Conservation (phyloP, 2,888 invertebrate species). For the Xestia ashworthii region DNA sequence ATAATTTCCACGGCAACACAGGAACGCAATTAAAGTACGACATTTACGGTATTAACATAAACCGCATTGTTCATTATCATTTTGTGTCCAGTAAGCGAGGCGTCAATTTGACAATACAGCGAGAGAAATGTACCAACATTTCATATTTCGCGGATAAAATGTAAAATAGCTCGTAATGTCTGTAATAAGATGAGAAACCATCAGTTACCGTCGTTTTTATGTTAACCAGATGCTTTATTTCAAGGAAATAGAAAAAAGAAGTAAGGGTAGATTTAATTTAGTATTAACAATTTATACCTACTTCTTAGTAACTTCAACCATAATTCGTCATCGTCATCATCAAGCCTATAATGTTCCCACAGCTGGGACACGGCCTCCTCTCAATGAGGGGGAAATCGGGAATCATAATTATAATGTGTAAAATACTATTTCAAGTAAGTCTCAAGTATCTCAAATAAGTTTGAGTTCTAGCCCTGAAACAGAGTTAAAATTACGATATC, state of each 20-base stretch:
- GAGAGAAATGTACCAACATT: constrained; percentile 46
- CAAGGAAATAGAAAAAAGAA: constrained; percentile 24
- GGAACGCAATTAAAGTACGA: constrained; percentile 59
- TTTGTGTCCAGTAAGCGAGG: constrained; percentile 53
- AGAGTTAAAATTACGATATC: neutral
- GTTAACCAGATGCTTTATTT: constrained; percentile 46
- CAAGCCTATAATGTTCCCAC: no score
- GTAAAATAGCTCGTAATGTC: constrained; percentile 56
- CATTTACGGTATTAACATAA: constrained; percentile 64
- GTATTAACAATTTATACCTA: neutral
- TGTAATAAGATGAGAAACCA: constrained; percentile 41
- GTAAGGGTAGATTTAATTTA: neutral
- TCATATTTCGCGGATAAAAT: constrained; percentile 55
- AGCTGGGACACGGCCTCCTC: no score
- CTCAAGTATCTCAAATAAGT: neutral
- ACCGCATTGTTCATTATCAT: constrained; percentile 65
- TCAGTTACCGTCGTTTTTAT: constrained; percentile 48
- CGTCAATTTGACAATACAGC: constrained; percentile 61
- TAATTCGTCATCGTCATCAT: neutral
- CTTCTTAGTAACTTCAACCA: neutral
- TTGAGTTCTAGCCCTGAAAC: neutral
- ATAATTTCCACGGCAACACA: constrained; percentile 50
- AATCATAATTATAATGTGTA: neutral
- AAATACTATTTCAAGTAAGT: neutral
- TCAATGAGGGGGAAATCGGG: no score